Conservation (phyloP, 2,797 vertebrate genomes). For the Anisognathus igniventris region DNA sequence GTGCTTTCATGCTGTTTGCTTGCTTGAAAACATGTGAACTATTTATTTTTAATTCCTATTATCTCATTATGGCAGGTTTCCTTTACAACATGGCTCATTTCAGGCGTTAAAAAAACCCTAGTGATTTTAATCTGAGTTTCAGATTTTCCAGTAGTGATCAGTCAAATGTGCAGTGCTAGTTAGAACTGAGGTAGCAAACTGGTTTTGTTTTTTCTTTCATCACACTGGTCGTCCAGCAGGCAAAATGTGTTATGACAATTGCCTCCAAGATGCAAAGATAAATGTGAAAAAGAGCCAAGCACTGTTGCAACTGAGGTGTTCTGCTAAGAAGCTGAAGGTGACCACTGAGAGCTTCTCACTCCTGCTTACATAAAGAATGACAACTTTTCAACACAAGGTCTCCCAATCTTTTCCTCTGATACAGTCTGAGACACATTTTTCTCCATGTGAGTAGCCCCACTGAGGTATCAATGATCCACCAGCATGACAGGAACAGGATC, state of each 20-base stretch:
- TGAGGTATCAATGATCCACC: not conserved
- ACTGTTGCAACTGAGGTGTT: not conserved
- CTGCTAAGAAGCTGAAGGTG: not conserved
- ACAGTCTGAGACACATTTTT: not conserved
- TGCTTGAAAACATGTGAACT: slow-evolving; percentile 72
- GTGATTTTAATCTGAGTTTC: slow-evolving; percentile 75
- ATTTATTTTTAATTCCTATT: slow-evolving; percentile 79
- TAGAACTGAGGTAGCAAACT: slow-evolving; percentile 44
- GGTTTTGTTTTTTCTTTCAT: slow-evolving; percentile 67
- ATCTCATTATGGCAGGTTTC: slow-evolving; percentile 79
- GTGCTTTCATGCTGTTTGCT: slow-evolving; percentile 19
- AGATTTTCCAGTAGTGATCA: slow-evolving; percentile 69
- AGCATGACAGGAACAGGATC: not conserved
- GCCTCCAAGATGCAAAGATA: slow-evolving; percentile 42
- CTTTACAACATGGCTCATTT: slow-evolving; percentile 74
- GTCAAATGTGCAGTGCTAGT: slow-evolving; percentile 52
- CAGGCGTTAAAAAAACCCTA: slow-evolving; percentile 63
- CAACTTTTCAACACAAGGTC: not conserved
- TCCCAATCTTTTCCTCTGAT: not conserved
- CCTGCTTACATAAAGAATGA: not conserved
- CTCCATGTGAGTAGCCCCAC: not conserved
- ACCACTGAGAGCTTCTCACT: not conserved
- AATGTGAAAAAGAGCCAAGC: not conserved
- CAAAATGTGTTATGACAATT: slow-evolving; percentile 47
- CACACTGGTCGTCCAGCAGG: slow-evolving; percentile 32